These are phyloP conservation scores for Drosophila subsilvestris DNA, from an alignment of 2,888 invertebrate species.

Conservation along the genomic window DNA sequence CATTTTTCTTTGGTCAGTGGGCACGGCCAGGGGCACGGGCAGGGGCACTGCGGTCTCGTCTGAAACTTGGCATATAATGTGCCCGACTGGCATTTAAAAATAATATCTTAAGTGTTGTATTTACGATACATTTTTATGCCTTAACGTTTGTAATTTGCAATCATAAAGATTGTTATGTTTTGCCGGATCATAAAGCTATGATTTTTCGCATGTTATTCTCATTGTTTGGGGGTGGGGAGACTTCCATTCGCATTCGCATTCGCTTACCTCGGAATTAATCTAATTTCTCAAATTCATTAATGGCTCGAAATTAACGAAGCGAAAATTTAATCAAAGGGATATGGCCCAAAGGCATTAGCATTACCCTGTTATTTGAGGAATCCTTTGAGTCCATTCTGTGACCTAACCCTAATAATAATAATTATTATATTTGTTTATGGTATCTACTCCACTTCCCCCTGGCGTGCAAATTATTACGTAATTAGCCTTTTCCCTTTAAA, in stretches of 20 bases:
- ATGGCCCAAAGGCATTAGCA: conserved; percentile 50
- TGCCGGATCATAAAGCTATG: neutral
- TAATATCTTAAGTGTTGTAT: conserved; percentile 45
- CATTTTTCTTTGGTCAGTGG: conserved; percentile 37
- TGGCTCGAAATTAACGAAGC: conserved; percentile 12
- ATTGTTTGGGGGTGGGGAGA: too few relatives aligned
- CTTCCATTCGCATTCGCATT: neutral
- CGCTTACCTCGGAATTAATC: conserved; percentile 2
- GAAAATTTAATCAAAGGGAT: conserved; percentile 34
- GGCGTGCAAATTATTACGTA: conserved; percentile 66
- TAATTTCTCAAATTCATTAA: conserved; percentile 27
- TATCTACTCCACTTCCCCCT: neutral
- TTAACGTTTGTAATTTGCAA: conserved; percentile 31
- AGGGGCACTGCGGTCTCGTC: conserved; percentile 8
- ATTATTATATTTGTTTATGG: neutral
- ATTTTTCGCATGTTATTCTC: conserved; percentile 1
- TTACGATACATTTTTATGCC: conserved; percentile 49
- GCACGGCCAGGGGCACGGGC: too few relatives aligned
- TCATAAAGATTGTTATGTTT: conserved; percentile 37
- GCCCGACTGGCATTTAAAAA: conserved; percentile 28
- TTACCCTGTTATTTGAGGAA: conserved; percentile 13
- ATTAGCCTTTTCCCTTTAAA: conserved; percentile 68
- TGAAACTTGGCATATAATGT: conserved; percentile 16
- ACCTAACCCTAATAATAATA: conserved; percentile 26
- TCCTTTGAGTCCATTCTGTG: conserved; percentile 2